phyloP scores from a whole-genome alignment of 2,797 vertebrate species.

The Gobio occitaniae region DNA sequence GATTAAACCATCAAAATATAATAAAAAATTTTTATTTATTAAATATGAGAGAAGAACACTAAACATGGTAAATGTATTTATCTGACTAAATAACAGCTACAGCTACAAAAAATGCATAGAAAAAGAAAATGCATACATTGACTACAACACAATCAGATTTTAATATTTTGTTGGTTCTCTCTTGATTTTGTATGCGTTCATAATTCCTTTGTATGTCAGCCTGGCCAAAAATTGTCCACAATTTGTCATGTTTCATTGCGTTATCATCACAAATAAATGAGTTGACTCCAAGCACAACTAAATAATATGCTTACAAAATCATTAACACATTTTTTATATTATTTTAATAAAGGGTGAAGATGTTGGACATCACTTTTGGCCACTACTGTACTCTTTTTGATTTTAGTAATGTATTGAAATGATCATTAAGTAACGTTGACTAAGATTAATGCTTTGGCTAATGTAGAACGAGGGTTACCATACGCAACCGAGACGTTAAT shows the following conservation, averaged over 20 bases:
- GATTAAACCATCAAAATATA: neutral
- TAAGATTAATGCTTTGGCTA: neutral
- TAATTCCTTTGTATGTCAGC: neutral
- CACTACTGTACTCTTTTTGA: neutral
- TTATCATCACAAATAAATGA: neutral
- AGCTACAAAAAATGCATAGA: neutral
- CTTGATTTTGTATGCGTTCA: neutral
- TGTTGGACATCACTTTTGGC: neutral
- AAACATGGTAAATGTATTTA: neutral
- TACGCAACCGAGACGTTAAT: no score
- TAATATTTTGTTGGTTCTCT: neutral
- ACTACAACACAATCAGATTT: neutral
- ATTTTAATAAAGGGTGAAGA: neutral
- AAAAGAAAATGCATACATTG: neutral
- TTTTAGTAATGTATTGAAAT: no score
- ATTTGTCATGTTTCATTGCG: neutral
- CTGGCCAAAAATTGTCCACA: neutral
- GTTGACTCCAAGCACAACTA: neutral
- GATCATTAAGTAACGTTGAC: no score
- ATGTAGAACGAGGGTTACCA: no score
- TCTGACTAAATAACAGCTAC: neutral
- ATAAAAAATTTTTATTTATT: neutral
- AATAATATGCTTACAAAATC: neutral
- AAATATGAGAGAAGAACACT: neutral
- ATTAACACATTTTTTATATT: fast-evolving